phyloP scores from a whole-genome alignment of 2,113 vertebrate genomes.

The Saccopteryx leptura region DNA sequence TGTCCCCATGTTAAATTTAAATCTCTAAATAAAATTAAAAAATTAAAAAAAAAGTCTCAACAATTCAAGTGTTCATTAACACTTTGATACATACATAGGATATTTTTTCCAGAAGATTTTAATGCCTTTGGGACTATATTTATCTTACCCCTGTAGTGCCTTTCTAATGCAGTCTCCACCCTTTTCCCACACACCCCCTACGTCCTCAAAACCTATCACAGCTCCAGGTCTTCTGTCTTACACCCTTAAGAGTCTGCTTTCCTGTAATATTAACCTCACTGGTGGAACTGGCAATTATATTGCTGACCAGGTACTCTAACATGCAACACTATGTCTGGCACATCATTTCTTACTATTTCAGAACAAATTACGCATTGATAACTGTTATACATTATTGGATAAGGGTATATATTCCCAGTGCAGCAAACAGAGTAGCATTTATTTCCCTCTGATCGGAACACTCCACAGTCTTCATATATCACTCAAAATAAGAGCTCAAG shows the following conservation, averaged over 20 bases:
- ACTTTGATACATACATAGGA: background rate
- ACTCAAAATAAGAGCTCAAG: background rate
- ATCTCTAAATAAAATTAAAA: too few species aligned
- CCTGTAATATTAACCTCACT: background rate
- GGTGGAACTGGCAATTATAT: background rate
- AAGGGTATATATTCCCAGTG: background rate
- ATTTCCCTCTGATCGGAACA: background rate
- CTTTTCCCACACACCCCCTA: fast-evolving
- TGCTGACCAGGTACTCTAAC: too few species aligned
- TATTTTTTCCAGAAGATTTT: background rate
- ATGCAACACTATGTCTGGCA: background rate
- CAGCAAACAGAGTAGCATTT: background rate
- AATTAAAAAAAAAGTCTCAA: background rate
- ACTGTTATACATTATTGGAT: background rate
- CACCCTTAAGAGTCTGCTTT: background rate
- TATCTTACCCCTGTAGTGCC: background rate
- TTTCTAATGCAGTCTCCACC: background rate
- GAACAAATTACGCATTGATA: background rate
- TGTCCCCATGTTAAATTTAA: too few species aligned
- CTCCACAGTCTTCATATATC: background rate
- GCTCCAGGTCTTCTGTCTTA: background rate
- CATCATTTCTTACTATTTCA: background rate
- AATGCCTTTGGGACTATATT: background rate
- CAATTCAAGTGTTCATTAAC: background rate
- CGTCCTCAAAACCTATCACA: background rate